A percentile compares a stretch with the other conserved stretches of the same genome.
Evolutionary conservation across 64 coral and sea anemone genomes (phyloP).

Genomic region (Dendrophyllia cribrosa): DNA sequence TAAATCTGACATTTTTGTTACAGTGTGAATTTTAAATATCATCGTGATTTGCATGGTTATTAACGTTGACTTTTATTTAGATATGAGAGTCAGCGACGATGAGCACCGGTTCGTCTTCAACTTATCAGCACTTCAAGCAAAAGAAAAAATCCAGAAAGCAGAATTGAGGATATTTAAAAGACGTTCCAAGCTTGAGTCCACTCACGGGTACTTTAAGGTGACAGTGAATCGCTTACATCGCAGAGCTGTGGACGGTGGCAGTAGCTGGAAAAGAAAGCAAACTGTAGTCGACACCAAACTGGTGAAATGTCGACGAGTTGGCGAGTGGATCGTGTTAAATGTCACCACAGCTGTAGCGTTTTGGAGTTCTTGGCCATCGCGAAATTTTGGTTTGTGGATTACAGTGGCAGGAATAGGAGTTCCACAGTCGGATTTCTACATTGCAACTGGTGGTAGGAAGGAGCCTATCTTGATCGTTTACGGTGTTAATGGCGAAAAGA

Average conservation of each 20-base stretch:
- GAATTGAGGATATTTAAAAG: slow-evolving; percentile 84
- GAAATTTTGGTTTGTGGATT: slow-evolving; percentile 89
- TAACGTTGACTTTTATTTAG: slow-evolving; percentile 54
- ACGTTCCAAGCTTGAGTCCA: slow-evolving; percentile 57
- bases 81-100: slow-evolving; percentile 19
- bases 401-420: slow-evolving; percentile 64
- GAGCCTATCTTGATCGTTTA: slow-evolving; percentile 89
- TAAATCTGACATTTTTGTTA: slow-evolving; percentile 41
- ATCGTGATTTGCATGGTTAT: slow-evolving; percentile 31
- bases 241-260: slow-evolving; percentile 59
- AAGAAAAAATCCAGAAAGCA: slow-evolving; percentile 77
- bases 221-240: slow-evolving; percentile 69
- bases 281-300: slow-evolving; percentile 33
- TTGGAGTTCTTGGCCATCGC: slow-evolving; percentile 78
- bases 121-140: slow-evolving; percentile 53
- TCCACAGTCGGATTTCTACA: slow-evolving; percentile 82
- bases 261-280: slow-evolving; percentile 79
- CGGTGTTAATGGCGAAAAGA: slow-evolving; percentile 61
- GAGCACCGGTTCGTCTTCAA: slow-evolving; percentile 85
- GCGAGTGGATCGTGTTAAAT: slow-evolving; percentile 86
- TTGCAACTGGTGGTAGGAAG: slow-evolving; percentile 92
- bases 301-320: slow-evolving; percentile 73
- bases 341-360: slow-evolving; percentile 77
- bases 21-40: slow-evolving; percentile 4
- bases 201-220: slow-evolving; percentile 66